Conservation (phyloP, 2,797 vertebrate species). For the Gambusia yucatana region DNA sequence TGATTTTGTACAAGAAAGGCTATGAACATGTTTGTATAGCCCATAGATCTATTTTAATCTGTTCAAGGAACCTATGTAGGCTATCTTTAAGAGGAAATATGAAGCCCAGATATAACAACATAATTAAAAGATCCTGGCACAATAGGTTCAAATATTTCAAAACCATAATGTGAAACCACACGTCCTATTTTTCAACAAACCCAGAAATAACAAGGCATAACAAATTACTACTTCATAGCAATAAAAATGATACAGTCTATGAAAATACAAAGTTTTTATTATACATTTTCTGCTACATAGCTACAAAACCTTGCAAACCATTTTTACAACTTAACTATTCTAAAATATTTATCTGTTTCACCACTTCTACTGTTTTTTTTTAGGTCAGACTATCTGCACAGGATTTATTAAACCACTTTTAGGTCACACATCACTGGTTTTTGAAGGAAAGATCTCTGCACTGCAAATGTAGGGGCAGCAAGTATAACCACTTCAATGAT, state of each 20-base stretch:
- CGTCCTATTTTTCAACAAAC: background rate
- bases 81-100: background rate
- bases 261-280: background rate
- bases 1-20: too few relatives aligned
- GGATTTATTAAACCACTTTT: background rate
- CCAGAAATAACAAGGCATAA: background rate
- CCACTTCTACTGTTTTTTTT: background rate
- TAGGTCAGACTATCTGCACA: background rate
- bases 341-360: conserved; percentile 1
- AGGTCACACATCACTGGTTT: conserved; percentile 1
- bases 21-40: too few relatives aligned
- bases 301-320: background rate
- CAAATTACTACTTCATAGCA: background rate
- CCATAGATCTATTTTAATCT: too few relatives aligned
- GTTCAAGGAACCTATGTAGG: too few relatives aligned
- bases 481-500: conserved; percentile 4
- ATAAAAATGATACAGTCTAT: background rate
- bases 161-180: background rate
- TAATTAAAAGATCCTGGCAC: background rate
- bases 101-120: background rate
- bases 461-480: background rate
- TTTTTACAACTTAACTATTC: background rate
- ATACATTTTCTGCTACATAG: background rate
- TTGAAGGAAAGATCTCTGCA: conserved; percentile 6
- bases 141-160: background rate